Evolutionary conservation across 2,113 vertebrate genomes (phyloP).

Genomic region (Daphoenositta chrysoptera): DNA sequence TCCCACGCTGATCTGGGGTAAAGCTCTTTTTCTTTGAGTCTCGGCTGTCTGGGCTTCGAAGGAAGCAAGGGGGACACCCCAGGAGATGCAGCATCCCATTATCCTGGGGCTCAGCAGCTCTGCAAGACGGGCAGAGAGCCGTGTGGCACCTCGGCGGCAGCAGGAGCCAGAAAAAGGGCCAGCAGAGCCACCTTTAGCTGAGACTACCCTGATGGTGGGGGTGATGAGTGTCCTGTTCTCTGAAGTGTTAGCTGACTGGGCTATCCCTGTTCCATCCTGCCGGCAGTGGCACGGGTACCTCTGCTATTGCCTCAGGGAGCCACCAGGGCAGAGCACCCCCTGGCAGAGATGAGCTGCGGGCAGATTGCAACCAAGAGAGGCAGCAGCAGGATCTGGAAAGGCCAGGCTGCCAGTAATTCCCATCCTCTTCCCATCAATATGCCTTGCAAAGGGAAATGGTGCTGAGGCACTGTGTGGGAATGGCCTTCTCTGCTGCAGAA

Average conservation of each 20-base stretch:
- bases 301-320: not conserved
- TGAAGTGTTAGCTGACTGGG: not conserved
- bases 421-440: not conserved
- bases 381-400: not conserved
- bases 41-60: not conserved
- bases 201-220: not conserved
- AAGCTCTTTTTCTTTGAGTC: not conserved
- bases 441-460: not conserved
- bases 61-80: not conserved
- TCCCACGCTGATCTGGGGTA: not conserved
- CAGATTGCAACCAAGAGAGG: not conserved
- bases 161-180: not conserved
- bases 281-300: fast-evolving
- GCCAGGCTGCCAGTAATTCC: not conserved
- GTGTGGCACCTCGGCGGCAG: not conserved
- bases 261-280: not conserved
- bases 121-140: fast-evolving
- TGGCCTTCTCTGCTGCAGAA: not conserved
- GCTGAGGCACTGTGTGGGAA: not conserved
- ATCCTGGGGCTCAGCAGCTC: not conserved
- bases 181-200: not conserved
- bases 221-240: not conserved
- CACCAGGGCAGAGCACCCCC: no score
- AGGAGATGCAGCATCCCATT: not conserved
- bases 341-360: not conserved